phyloP scores from a whole-genome alignment of 2,113 vertebrate species.

The Laticauda colubrina region DNA sequence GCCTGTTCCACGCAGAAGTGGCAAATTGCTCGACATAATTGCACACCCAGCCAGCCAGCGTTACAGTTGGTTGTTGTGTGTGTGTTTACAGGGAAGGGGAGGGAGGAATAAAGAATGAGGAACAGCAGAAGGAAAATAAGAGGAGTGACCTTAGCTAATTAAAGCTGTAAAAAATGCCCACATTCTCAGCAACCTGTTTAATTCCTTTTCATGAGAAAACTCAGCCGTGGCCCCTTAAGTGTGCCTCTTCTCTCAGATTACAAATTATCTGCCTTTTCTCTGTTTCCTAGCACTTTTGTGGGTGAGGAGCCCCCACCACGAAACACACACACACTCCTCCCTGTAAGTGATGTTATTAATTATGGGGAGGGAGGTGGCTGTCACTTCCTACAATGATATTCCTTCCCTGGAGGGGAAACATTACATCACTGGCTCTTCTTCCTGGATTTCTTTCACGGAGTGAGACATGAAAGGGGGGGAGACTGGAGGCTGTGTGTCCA shows the following conservation, averaged over 20 bases:
- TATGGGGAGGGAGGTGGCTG: conserved; percentile 44
- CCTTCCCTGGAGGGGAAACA: conserved; percentile 38
- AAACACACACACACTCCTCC: conserved; percentile 1
- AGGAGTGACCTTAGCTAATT: conserved; percentile 65
- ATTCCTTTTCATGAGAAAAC: conserved; percentile 40
- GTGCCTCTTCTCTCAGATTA: conserved; percentile 21
- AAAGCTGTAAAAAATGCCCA: conserved; percentile 63
- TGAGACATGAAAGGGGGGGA: conserved; percentile 26
- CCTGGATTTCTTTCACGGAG: conserved; percentile 22
- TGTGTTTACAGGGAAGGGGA: neutral
- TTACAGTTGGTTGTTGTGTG: conserved; percentile 24
- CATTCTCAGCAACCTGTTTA: conserved; percentile 46
- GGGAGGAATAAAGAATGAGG: too few relatives aligned
- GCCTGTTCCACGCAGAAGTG: conserved; percentile 44
- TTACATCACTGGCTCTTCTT: conserved; percentile 38
- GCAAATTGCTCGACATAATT: conserved; percentile 51
- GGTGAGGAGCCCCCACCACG: neutral
- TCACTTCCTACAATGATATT: conserved; percentile 63
- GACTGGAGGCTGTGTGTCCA: neutral
- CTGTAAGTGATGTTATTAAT: conserved; percentile 49
- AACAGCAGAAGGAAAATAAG: conserved; percentile 8
- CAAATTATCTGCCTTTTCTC: conserved; percentile 50
- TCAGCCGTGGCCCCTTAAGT: conserved; percentile 1
- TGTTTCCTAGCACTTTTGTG: neutral
- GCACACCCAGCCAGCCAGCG: conserved; percentile 41